Percentiles rank a stretch among this genome's conserved stretches.
phyloP scores from a whole-genome alignment of 2,888 invertebrate species.

The Ophion obscuratus region DNA sequence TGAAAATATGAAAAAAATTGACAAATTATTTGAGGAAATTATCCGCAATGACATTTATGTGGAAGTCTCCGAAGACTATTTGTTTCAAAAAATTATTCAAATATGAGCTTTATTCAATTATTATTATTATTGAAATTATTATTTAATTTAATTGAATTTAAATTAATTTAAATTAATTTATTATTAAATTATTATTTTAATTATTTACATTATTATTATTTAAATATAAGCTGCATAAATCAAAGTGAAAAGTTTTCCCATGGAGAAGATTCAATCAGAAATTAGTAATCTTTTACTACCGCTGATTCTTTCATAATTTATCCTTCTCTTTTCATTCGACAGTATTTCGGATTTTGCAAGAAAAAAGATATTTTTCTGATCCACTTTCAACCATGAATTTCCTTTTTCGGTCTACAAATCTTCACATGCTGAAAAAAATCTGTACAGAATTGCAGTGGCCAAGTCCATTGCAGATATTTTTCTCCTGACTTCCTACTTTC shows the following conservation, averaged over 20 bases:
- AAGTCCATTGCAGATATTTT: neutral
- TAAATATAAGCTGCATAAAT: neutral
- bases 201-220: too few relatives aligned
- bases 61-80: too few relatives aligned
- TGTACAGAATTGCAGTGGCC: too few relatives aligned
- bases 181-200: too few relatives aligned
- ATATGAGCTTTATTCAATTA: too few relatives aligned
- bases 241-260: neutral
- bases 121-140: too few relatives aligned
- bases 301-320: neutral
- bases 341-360: neutral
- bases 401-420: too few relatives aligned
- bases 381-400: neutral
- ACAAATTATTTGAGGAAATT: neutral
- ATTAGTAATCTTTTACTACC: neutral
- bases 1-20: neutral
- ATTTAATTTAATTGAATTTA: too few relatives aligned
- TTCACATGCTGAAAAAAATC: too few relatives aligned
- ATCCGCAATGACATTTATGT: too few relatives aligned
- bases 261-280: neutral
- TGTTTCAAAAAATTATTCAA: too few relatives aligned
- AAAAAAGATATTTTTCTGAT: neutral
- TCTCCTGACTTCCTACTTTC: neutral
- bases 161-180: too few relatives aligned
- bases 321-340: neutral